phyloP scores from a whole-genome alignment of 2,888 invertebrate species.

The Himalopsyche anomala region DNA sequence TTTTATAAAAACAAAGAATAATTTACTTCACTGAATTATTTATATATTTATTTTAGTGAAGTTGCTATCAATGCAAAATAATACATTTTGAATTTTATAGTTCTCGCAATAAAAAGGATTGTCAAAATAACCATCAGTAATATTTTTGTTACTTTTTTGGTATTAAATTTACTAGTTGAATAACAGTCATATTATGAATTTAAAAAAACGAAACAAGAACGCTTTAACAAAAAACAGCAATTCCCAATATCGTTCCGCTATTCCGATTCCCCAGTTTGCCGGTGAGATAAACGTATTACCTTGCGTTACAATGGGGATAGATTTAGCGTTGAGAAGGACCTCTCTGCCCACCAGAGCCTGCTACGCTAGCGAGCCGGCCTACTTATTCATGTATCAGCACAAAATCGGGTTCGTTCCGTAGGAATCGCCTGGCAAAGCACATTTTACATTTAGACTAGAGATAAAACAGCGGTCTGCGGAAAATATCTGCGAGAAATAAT shows the following conservation, averaged over 20 bases:
- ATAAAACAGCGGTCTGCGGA: slow-evolving; percentile 8
- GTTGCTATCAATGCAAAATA: too few relatives aligned
- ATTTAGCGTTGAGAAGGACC: slow-evolving; percentile 47
- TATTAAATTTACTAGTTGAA: too few relatives aligned
- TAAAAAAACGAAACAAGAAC: too few relatives aligned
- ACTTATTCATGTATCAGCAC: slow-evolving; percentile 60
- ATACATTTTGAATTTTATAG: too few relatives aligned
- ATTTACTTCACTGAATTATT: too few relatives aligned
- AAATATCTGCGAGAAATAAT: neutral
- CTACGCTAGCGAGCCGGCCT: neutral
- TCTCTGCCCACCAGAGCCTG: neutral
- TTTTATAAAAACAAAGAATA: too few relatives aligned
- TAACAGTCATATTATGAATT: too few relatives aligned
- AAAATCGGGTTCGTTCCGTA: slow-evolving; percentile 49
- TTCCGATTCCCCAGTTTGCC: neutral
- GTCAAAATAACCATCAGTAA: too few relatives aligned
- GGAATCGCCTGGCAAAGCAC: slow-evolving; percentile 53
- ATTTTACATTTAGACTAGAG: slow-evolving; percentile 47
- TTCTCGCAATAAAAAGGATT: too few relatives aligned
- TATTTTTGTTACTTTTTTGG: too few relatives aligned
- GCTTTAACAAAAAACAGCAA: neutral
- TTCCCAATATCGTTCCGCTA: neutral
- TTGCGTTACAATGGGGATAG: slow-evolving; percentile 57
- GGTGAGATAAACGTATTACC: slow-evolving; percentile 54
- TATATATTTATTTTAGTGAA: too few relatives aligned